phyloP scores from a whole-genome alignment of 1,140 invertebrate genomes.

The Arion vulgaris region DNA sequence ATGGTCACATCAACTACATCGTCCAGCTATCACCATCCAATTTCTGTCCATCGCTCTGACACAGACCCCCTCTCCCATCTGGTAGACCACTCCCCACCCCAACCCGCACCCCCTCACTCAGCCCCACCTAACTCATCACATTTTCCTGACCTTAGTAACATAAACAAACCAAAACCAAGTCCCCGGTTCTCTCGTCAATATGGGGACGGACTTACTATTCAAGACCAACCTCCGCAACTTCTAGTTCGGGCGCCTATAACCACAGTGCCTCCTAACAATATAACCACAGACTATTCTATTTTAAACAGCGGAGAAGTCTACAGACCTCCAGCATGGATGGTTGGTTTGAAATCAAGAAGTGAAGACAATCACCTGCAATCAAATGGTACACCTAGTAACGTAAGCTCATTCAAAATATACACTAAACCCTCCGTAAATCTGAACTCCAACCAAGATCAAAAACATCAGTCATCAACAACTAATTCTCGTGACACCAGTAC shows the following conservation, averaged over 20 bases:
- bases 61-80: constrained; percentile 32
- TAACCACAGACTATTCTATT: neutral
- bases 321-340: constrained; percentile 35
- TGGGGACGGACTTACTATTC: constrained; percentile 41
- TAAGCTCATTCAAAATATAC: constrained; percentile 40
- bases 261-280: neutral
- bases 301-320: neutral
- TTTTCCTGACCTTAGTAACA: constrained; percentile 25
- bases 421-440: constrained; percentile 30
- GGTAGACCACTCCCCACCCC: constrained; percentile 29
- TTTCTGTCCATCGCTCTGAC: constrained; percentile 38
- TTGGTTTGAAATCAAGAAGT: neutral
- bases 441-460: neutral
- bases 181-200: constrained; percentile 63
- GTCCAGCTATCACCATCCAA: constrained; percentile 12
- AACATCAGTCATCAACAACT: neutral
- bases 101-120: constrained; percentile 29
- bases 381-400: constrained; percentile 33
- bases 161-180: constrained; percentile 61
- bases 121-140: constrained; percentile 23
- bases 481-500: constrained; percentile 44
- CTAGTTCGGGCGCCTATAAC: neutral
- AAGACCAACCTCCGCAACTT: constrained; percentile 12
- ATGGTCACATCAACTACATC: constrained; percentile 31
- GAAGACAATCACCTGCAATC: constrained; percentile 20